phyloP scores from a whole-genome alignment of 2,888 invertebrate species.

The Drosophila borborema region DNA sequence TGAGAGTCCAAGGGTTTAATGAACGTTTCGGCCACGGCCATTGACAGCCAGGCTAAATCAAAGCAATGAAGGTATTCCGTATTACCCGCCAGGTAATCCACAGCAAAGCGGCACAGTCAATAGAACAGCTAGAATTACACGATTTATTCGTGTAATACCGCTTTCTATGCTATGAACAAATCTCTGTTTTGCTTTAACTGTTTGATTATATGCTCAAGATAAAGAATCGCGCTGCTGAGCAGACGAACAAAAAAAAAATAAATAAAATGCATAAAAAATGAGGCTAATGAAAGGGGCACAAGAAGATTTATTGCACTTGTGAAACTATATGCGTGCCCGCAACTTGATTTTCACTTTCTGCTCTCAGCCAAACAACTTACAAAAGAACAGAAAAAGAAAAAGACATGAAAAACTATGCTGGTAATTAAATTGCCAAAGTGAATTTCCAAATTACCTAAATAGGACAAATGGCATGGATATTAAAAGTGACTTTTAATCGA shows the following conservation, averaged over 20 bases:
- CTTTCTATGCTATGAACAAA: slow-evolving; percentile 62
- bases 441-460: slow-evolving; percentile 42
- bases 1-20: slow-evolving; percentile 40
- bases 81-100: slow-evolving; percentile 33
- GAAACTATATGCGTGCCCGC: slow-evolving; percentile 56
- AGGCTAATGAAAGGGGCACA: slow-evolving; percentile 72
- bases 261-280: slow-evolving; percentile 58
- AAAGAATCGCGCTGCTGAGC: slow-evolving; percentile 29
- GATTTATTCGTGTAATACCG: slow-evolving; percentile 37
- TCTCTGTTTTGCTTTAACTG: slow-evolving; percentile 25
- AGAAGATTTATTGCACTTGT: slow-evolving; percentile 75
- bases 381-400: slow-evolving; percentile 18
- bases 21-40: slow-evolving; percentile 40
- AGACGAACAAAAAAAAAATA: slow-evolving; percentile 12
- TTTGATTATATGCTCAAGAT: slow-evolving; percentile 58
- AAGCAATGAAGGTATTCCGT: slow-evolving; percentile 1
- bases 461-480: slow-evolving; percentile 30
- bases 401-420: slow-evolving; percentile 33
- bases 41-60: slow-evolving; percentile 43
- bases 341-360: slow-evolving; percentile 69
- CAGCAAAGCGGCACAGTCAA: slow-evolving; percentile 13
- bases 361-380: slow-evolving; percentile 17
- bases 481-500: slow-evolving; percentile 23
- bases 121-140: slow-evolving; percentile 54
- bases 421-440: slow-evolving; percentile 48